phyloP scores from a whole-genome alignment of 1,140 invertebrate species.

The Trichogramma pretiosum region DNA sequence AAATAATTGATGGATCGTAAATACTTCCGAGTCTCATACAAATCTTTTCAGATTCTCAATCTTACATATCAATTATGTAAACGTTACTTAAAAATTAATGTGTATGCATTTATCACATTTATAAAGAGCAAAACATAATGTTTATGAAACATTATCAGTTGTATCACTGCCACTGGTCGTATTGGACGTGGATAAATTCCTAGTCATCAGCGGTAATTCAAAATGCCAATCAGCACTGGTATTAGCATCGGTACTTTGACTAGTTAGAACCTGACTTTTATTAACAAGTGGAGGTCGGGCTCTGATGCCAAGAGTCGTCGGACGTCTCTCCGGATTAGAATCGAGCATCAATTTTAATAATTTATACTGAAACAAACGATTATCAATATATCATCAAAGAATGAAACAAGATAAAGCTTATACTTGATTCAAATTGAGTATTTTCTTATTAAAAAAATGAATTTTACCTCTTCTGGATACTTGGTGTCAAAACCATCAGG shows the following conservation, averaged over 20 bases:
- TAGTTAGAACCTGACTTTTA: slow-evolving; percentile 24
- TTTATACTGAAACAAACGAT: slow-evolving; percentile 51
- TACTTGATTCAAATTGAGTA: not conserved
- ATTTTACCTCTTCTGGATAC: slow-evolving; percentile 61
- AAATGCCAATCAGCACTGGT: slow-evolving; percentile 40
- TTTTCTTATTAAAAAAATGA: slow-evolving; percentile 1
- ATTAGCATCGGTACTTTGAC: slow-evolving; percentile 16
- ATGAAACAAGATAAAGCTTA: slow-evolving; percentile 9
- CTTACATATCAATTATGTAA: no score
- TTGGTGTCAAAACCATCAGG: slow-evolving; percentile 58
- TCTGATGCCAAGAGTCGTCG: slow-evolving; percentile 65
- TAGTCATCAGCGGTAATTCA: slow-evolving; percentile 37
- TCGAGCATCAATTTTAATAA: slow-evolving; percentile 72
- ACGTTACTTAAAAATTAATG: no score
- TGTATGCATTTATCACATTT: no score
- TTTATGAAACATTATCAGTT: slow-evolving; percentile 18
- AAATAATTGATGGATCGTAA: no score
- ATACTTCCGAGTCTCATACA: no score
- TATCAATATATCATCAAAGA: slow-evolving; percentile 2
- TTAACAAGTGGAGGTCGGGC: slow-evolving; percentile 43
- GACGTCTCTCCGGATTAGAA: slow-evolving; percentile 59
- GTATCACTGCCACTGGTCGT: slow-evolving; percentile 29
- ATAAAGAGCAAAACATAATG: slow-evolving; percentile 1
- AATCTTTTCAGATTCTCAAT: no score
- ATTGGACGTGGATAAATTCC: slow-evolving; percentile 34